Evolutionary conservation across 2,797 vertebrate genomes (phyloP).

Genomic region (Halcyon smyrnensis): DNA sequence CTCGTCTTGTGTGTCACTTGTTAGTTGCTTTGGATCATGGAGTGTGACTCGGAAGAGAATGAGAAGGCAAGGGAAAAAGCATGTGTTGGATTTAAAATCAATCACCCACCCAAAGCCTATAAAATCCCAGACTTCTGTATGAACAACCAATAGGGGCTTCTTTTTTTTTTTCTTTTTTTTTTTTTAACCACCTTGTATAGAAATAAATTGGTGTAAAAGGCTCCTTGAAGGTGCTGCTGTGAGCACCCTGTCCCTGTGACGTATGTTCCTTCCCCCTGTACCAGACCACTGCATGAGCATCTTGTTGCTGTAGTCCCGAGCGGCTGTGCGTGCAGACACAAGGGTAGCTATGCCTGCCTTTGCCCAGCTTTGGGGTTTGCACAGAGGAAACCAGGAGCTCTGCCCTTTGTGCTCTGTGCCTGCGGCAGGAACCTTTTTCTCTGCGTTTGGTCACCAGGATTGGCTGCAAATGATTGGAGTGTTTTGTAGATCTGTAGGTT

Average conservation of each 20-base stretch:
- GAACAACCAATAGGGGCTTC: conserved; percentile 68
- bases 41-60: conserved; percentile 74
- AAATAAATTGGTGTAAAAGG: conserved; percentile 83
- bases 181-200: conserved; percentile 78
- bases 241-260: conserved; percentile 37
- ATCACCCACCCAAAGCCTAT: conserved; percentile 40
- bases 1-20: conserved; percentile 72
- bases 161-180: conserved; percentile 58
- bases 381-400: neutral
- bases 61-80: conserved; percentile 72
- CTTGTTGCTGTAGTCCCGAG: neutral
- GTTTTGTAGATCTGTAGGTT: neutral
- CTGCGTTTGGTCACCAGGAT: neutral
- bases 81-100: conserved; percentile 74
- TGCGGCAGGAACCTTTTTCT: neutral
- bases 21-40: conserved; percentile 71
- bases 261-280: conserved; percentile 50
- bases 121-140: conserved; percentile 69
- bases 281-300: neutral
- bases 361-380: neutral
- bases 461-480: neutral
- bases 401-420: neutral
- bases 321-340: rapidly evolving
- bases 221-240: conserved; percentile 69
- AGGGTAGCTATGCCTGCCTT: neutral